These are phyloP conservation scores for Aphelenchoides bicaudatus DNA, from an alignment of 2,888 invertebrate species.

Conservation along the genomic window DNA sequence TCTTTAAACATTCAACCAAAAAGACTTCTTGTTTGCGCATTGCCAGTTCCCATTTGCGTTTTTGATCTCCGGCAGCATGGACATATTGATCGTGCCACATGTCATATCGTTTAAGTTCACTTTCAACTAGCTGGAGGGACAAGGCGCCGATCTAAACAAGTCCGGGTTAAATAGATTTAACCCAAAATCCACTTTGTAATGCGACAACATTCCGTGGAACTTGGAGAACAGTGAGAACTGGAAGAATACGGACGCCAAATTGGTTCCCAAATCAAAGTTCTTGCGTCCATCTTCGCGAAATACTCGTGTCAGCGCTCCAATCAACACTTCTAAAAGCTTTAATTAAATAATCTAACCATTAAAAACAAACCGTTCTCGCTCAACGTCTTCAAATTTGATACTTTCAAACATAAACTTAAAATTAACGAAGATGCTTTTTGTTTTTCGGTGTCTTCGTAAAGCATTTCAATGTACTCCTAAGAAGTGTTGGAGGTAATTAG, in stretches of 20 bases:
- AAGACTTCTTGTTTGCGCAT: constrained; percentile 86
- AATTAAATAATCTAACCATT: neutral
- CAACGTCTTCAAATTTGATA: constrained; percentile 86
- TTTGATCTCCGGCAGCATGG: constrained; percentile 49
- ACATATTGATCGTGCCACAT: constrained; percentile 71
- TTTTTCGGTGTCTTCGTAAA: constrained; percentile 90
- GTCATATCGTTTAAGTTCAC: constrained; percentile 86
- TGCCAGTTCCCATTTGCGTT: constrained; percentile 76
- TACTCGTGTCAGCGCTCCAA: constrained; percentile 90
- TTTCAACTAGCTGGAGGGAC: constrained; percentile 91
- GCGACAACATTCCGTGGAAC: constrained; percentile 87
- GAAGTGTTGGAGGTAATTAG: too few relatives aligned
- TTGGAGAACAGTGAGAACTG: constrained; percentile 92
- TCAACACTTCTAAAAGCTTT: constrained; percentile 70
- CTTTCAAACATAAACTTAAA: constrained; percentile 82
- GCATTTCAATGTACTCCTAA: constrained; percentile 87
- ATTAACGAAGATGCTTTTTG: constrained; percentile 83
- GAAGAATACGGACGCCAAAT: constrained; percentile 92
- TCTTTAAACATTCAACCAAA: constrained; percentile 41
- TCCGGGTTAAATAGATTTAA: neutral
- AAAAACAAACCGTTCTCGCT: constrained; percentile 78
- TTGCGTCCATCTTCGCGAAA: constrained; percentile 95
- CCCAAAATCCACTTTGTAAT: constrained; percentile 76
- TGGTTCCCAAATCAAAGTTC: constrained; percentile 89
- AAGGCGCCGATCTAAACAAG: constrained; percentile 74